Percentiles rank a stretch among this genome's conserved stretches.
phyloP scores from a whole-genome alignment of 2,888 invertebrate genomes.

The Alsophila aescularia region DNA sequence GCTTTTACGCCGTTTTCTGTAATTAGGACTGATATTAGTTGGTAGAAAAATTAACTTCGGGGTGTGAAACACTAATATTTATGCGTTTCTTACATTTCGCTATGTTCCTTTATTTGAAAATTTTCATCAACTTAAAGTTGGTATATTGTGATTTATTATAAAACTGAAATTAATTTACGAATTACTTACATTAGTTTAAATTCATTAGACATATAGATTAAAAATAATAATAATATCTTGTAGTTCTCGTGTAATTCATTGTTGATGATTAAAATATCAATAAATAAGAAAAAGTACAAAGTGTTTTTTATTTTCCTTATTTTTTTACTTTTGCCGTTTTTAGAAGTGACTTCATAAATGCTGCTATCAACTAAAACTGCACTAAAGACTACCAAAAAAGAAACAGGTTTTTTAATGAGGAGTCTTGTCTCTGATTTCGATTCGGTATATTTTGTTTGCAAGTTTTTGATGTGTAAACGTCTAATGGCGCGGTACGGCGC shows the following conservation, averaged over 20 bases:
- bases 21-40: slow-evolving; percentile 38
- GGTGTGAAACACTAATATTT: slow-evolving; percentile 65
- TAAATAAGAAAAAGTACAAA: slow-evolving; percentile 71
- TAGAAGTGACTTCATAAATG: neutral
- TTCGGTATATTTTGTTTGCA: too few species aligned
- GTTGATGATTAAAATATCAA: slow-evolving; percentile 79
- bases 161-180: slow-evolving; percentile 66
- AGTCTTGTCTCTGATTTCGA: too few species aligned
- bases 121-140: slow-evolving; percentile 81
- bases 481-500: too few species aligned
- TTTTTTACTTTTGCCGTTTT: neutral
- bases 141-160: slow-evolving; percentile 80
- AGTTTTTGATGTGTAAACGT: too few species aligned
- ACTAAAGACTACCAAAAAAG: too few species aligned
- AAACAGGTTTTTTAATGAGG: too few species aligned
- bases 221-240: slow-evolving; percentile 69
- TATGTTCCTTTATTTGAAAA: slow-evolving; percentile 73
- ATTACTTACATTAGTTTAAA: slow-evolving; percentile 76
- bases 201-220: slow-evolving; percentile 70
- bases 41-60: slow-evolving; percentile 48
- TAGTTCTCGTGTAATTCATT: slow-evolving; percentile 77
- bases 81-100: slow-evolving; percentile 59
- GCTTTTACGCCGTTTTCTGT: slow-evolving; percentile 22
- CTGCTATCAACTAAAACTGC: too few species aligned
- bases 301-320: slow-evolving; percentile 31